Evolutionary conservation across 1,140 invertebrate genomes (phyloP), one percentile per base, ranked within the genome.

Genomic region (Musca vetustissima): DNA sequence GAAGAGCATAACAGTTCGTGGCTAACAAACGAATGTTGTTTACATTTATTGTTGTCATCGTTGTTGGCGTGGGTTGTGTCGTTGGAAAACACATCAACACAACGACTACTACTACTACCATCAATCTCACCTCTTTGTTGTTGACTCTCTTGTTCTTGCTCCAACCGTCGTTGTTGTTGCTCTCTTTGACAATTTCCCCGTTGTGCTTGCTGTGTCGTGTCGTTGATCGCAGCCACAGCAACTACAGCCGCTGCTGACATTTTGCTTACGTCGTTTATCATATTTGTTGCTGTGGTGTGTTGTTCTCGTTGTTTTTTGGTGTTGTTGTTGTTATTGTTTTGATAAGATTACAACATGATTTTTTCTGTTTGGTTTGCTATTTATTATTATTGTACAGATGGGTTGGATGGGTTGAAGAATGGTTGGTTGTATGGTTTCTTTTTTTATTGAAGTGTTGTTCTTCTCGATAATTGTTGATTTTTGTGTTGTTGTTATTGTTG

Each of bases 251-350:
- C 24, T 69, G 59, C 32, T 52, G 57, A 4, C 49, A 25, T 47
- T 64, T 64, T 68, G 50, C 73, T 73, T 74, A 72, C 74, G 70
- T 71, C 72, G 70, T 68, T 72, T 59, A 67, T 52, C 65, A 68
- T 68, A 48, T 28, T 28, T 28, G n/a, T n/a, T n/a, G n/a, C n/a
- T n/a, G n/a, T n/a, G n/a, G 13, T 15, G 2, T 13, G 24, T 36
- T 36, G 21, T 28, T 64, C 4, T 32, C 8, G 59, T 64, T 36
- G 25, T 64, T 64, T 15, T 64, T n/a, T 50, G 2, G 15, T 50
- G 6, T n/a, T 24, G 7, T 24, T 24, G 17, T 59, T 59, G 4
- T 64, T 64, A 28, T 43, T 64, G 61, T 43, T 4, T 14, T 4
- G 14, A 17, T 47, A 22, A 47, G 15, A 43, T 28, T 64, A 21